phyloP scores from a whole-genome alignment of 2,888 invertebrate species.

The Nemurella pictetii region DNA sequence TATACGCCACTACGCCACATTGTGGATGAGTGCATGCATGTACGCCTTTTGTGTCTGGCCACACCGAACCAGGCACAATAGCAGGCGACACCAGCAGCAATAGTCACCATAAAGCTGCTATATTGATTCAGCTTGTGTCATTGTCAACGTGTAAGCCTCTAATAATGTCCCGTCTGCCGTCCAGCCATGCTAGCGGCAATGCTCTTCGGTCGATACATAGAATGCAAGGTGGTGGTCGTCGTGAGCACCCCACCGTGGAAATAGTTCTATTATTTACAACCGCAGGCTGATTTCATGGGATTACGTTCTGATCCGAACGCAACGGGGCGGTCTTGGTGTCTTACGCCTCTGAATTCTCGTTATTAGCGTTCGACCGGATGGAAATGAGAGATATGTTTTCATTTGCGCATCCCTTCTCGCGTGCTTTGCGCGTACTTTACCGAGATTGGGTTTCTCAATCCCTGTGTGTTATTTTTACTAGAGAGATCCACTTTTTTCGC shows the following conservation, averaged over 20 bases:
- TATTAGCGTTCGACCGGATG: neutral
- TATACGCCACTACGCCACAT: neutral
- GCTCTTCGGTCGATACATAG: neutral
- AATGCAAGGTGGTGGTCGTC: too few relatives aligned
- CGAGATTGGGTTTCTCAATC: neutral
- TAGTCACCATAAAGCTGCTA: neutral
- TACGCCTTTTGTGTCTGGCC: neutral
- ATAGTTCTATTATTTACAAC: neutral
- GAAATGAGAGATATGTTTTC: neutral
- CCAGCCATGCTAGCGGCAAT: neutral
- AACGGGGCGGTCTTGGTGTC: neutral
- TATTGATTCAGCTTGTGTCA: neutral
- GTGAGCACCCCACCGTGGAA: neutral
- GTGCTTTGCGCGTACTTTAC: neutral
- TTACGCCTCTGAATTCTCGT: neutral
- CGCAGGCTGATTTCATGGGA: neutral
- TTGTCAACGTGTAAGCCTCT: neutral
- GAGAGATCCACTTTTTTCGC: neutral
- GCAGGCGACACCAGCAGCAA: neutral
- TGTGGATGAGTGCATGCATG: neutral
- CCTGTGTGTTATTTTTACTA: neutral
- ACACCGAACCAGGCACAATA: neutral
- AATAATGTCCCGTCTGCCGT: neutral
- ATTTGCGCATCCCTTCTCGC: neutral
- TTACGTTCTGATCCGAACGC: neutral